A percentile compares a stretch with the other conserved stretches of the same genome.
phyloP scores from a whole-genome alignment of 2,797 vertebrate genomes.

The Esox lucius region DNA sequence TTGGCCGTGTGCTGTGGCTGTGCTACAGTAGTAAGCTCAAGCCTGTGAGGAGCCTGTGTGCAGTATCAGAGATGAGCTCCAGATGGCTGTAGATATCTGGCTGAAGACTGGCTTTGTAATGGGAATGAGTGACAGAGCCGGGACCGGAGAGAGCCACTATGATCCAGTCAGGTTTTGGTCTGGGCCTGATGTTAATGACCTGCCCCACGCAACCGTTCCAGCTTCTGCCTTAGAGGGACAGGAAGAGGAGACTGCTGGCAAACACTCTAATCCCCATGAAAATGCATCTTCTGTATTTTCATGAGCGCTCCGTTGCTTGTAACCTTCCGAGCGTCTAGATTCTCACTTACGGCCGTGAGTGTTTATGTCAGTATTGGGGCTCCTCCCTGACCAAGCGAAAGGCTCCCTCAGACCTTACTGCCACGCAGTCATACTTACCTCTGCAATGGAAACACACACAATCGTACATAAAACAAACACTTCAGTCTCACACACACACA shows the following conservation, averaged over 20 bases:
- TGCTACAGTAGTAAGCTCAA: slow-evolving; percentile 56
- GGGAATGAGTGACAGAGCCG: slow-evolving; percentile 45
- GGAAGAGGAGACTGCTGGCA: slow-evolving; percentile 38
- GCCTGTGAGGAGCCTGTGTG: slow-evolving; percentile 50
- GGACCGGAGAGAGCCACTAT: slow-evolving; percentile 33
- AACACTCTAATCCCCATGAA: slow-evolving; percentile 37
- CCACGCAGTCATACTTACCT: neutral
- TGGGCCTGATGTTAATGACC: slow-evolving; percentile 39
- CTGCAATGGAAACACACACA: neutral
- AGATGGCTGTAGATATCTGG: slow-evolving; percentile 70
- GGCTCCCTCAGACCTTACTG: neutral
- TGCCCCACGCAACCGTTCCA: slow-evolving; percentile 22
- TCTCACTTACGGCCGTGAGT: slow-evolving; percentile 35
- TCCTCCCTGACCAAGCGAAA: neutral
- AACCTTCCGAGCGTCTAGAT: neutral
- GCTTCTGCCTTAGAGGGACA: slow-evolving; percentile 9
- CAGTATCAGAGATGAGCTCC: slow-evolving; percentile 65
- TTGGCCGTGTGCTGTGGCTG: slow-evolving; percentile 32
- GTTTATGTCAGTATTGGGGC: no score
- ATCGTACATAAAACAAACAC: neutral
- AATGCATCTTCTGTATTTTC: slow-evolving; percentile 30
- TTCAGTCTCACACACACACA: neutral
- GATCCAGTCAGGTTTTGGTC: slow-evolving; percentile 18
- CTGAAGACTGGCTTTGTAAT: slow-evolving; percentile 66
- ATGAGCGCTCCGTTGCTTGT: neutral